A percentile compares a stretch with the other conserved stretches of the same genome.
These are phyloP conservation scores for Andrena cerasifolii DNA, from an alignment of 1,140 invertebrate genomes.

Conservation along the genomic window DNA sequence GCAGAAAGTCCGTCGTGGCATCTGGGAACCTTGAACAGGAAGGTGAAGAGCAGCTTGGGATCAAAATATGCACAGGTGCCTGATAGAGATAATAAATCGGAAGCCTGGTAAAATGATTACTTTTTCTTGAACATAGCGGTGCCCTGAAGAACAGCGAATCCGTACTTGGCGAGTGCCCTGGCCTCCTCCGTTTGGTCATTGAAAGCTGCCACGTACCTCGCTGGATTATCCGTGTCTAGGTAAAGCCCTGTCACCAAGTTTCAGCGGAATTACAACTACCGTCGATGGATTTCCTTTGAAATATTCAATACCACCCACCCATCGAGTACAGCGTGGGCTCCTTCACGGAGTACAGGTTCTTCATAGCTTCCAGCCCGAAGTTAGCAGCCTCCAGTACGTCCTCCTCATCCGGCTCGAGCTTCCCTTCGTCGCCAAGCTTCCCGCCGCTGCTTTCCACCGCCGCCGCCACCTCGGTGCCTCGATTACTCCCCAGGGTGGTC, in stretches of 20 bases:
- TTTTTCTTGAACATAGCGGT: conserved; percentile 61
- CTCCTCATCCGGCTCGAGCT: conserved; percentile 53
- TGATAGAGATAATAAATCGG: conserved; percentile 48
- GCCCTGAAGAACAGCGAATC: conserved; percentile 87
- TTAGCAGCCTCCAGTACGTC: conserved; percentile 85
- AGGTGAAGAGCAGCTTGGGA: conserved; percentile 2
- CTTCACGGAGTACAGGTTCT: conserved; percentile 85
- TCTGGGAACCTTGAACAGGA: conserved; percentile 67
- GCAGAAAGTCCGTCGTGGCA: conserved; percentile 61
- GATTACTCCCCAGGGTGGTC: background rate
- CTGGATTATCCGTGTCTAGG: conserved; percentile 86
- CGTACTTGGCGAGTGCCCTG: conserved; percentile 85
- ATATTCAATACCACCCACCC: conserved; percentile 82
- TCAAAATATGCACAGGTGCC: background rate
- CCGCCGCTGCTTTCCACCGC: conserved; percentile 2
- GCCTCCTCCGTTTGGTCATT: conserved; percentile 87
- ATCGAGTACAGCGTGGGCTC: conserved; percentile 88
- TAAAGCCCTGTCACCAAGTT: conserved; percentile 84
- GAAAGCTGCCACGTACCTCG: conserved; percentile 88
- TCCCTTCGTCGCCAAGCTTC: background rate
- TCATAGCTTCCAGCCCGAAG: conserved; percentile 86
- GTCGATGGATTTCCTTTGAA: no score
- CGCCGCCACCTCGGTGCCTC: background rate
- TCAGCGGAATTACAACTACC: conserved; percentile 1
- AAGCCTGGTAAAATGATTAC: conserved; percentile 52